These are phyloP conservation scores for Arenaria interpres DNA, from an alignment of 2,113 vertebrate genomes.

Conservation along the genomic window DNA sequence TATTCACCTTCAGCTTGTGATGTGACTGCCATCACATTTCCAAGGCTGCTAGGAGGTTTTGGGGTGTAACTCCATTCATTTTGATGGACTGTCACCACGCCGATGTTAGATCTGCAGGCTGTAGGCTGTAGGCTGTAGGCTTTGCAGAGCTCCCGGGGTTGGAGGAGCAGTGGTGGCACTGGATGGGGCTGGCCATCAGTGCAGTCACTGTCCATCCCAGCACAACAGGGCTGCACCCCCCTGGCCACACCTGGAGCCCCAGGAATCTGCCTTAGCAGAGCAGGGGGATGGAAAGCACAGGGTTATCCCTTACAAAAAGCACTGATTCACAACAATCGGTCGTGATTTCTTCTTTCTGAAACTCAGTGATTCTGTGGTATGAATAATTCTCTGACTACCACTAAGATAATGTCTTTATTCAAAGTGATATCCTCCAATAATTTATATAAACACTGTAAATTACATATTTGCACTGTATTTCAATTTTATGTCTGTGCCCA, in stretches of 20 bases:
- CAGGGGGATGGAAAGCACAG: background rate
- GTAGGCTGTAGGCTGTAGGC: accelerated
- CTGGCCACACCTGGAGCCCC: too few species aligned
- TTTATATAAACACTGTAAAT: conserved; percentile 9
- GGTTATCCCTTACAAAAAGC: background rate
- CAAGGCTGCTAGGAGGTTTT: background rate
- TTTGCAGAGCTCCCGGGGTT: background rate
- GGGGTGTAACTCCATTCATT: background rate
- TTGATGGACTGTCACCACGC: background rate
- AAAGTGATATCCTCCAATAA: background rate
- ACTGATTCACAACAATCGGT: background rate
- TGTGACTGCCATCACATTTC: background rate
- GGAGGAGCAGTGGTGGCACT: background rate
- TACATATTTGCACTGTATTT: background rate
- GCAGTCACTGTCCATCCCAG: background rate
- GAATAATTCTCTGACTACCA: background rate
- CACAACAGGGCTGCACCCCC: background rate
- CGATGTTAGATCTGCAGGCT: background rate
- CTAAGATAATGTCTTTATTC: conserved; percentile 5
- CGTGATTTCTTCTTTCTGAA: background rate
- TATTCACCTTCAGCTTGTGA: background rate
- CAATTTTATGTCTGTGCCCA: conserved; percentile 1
- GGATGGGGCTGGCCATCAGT: background rate
- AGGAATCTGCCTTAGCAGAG: background rate
- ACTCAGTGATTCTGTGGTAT: background rate